Evolutionary conservation across 2,797 vertebrate species (phyloP), one percentile per base, ranked within the genome.

Genomic region (Choloepus didactylus): DNA sequence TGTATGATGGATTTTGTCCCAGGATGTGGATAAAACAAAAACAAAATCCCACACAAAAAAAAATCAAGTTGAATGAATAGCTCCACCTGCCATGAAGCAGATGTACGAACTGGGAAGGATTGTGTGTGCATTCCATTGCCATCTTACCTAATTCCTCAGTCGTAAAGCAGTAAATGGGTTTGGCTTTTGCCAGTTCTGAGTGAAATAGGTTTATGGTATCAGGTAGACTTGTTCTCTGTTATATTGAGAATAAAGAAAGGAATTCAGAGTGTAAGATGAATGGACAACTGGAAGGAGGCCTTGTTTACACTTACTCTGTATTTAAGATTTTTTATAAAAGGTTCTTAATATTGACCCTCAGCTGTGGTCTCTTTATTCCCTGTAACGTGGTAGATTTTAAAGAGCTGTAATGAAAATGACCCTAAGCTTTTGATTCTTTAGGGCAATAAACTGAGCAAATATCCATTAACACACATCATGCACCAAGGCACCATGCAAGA

Each of bases 11-110:
- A 70, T 87, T 96, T 89, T 94, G n/a, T 93, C 91, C 41, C 35
- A 91, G 49, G 25, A 94, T 60, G 8, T 93, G 21, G 21, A 81
- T 96, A 54, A 59, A 94, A 92, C 70, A 67, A 67, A 88, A 85
- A 29, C n/a, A 93, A 85, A 87, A 54, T 49, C 46, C 46, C 46
- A 49, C 6, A 4, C 46, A 84, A n/a, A 60, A 44, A 35, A 69
- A 67, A 38, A 84, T 90, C 76, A 31, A 67, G 79, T 67, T 88
- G 54, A 89, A 75, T 94, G 69, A 96, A 93, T 87, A 80, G 66
- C 6, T 54, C 82, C 87, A 93, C 84, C 82, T 97, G 87, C 84
- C 19, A 69, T 10, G n/a, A 59, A 96, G 73, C 94, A 95, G 76
- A 86, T 93, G 64, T 85, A 72, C 75, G 77, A 66, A 89, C 3